Evolutionary conservation across 1,140 invertebrate genomes (phyloP).

Genomic region (Drosophila persimilis): DNA sequence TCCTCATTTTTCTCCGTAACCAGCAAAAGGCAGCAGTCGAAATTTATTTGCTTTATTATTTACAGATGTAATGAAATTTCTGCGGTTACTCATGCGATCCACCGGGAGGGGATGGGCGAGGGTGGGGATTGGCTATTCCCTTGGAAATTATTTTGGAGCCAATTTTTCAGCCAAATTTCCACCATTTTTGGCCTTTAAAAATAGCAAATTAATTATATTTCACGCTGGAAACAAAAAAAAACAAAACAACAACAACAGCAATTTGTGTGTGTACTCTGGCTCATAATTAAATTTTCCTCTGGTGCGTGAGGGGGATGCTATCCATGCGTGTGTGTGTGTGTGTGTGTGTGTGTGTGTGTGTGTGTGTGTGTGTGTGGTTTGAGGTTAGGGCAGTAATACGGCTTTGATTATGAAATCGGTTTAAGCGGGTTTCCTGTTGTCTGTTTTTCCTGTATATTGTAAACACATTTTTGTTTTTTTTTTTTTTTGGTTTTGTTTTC

Average conservation of each 20-base stretch:
- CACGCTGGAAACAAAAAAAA: slow-evolving; percentile 9
- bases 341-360: slow-evolving; percentile 8
- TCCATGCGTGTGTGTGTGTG: no score
- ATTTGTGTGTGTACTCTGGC: slow-evolving; percentile 16
- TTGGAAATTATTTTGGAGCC: slow-evolving; percentile 30
- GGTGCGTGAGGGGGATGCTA: slow-evolving; percentile 2
- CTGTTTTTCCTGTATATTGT: neutral
- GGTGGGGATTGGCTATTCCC: no score
- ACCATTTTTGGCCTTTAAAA: slow-evolving; percentile 53
- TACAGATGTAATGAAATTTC: slow-evolving; percentile 74
- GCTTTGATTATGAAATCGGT: slow-evolving; percentile 79
- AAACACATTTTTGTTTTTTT: no score
- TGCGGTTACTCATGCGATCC: slow-evolving; percentile 48
- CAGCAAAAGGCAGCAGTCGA: slow-evolving; percentile 1
- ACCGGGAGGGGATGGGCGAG: no score
- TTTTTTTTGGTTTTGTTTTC: slow-evolving; percentile 20
- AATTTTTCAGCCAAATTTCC: slow-evolving; percentile 50
- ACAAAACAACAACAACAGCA: slow-evolving; percentile 21
- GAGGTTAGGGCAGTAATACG: slow-evolving; percentile 44
- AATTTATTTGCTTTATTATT: slow-evolving; percentile 61
- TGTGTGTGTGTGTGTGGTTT: slow-evolving; percentile 13
- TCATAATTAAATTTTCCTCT: slow-evolving; percentile 68
- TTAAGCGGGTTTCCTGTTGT: slow-evolving; percentile 47
- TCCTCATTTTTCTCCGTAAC: slow-evolving; percentile 7
- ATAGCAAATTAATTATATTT: slow-evolving; percentile 68